phyloP scores from a whole-genome alignment of 2,888 invertebrate species.

The Lasiommata megera region DNA sequence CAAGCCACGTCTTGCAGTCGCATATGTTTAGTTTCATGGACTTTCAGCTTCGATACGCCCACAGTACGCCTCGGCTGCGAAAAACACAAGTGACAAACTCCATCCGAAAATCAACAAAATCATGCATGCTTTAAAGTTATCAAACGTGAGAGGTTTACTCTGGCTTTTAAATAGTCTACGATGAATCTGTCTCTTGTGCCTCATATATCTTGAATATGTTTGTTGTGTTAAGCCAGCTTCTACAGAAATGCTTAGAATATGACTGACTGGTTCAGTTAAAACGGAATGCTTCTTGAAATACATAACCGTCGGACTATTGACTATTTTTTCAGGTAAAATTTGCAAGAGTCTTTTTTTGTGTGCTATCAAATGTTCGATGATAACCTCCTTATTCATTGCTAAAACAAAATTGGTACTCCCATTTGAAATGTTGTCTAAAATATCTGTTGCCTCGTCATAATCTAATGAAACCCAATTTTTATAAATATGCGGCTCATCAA shows the following conservation, averaged over 20 bases:
- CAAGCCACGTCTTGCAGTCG: too few species aligned
- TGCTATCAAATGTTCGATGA: conserved; percentile 39
- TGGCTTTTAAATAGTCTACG: conserved; percentile 13
- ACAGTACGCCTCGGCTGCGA: conserved; percentile 46
- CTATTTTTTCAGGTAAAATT: conserved; percentile 53
- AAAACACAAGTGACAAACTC: conserved; percentile 44
- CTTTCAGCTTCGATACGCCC: conserved; percentile 30
- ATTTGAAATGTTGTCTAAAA: conserved; percentile 43
- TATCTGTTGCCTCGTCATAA: conserved; percentile 30
- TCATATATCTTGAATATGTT: conserved; percentile 39
- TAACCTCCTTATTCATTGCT: conserved; percentile 48
- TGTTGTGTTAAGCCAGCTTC: conserved; percentile 51
- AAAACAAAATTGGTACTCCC: conserved; percentile 49
- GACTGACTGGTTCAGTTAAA: conserved; percentile 40
- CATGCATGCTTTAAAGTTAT: conserved; percentile 46
- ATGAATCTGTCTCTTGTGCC: conserved; percentile 35
- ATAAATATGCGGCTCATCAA: conserved; percentile 44
- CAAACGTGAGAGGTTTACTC: conserved; percentile 37
- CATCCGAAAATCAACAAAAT: conserved; percentile 45
- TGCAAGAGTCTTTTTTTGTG: conserved; percentile 38
- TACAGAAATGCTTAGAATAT: conserved; percentile 40
- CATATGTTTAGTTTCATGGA: not conserved
- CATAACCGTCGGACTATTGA: conserved; percentile 54
- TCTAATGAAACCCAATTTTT: conserved; percentile 45
- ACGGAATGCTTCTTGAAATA: conserved; percentile 52